Evolutionary conservation across 2,888 invertebrate species (phyloP).

Genomic region (Watsonalla cultraria): DNA sequence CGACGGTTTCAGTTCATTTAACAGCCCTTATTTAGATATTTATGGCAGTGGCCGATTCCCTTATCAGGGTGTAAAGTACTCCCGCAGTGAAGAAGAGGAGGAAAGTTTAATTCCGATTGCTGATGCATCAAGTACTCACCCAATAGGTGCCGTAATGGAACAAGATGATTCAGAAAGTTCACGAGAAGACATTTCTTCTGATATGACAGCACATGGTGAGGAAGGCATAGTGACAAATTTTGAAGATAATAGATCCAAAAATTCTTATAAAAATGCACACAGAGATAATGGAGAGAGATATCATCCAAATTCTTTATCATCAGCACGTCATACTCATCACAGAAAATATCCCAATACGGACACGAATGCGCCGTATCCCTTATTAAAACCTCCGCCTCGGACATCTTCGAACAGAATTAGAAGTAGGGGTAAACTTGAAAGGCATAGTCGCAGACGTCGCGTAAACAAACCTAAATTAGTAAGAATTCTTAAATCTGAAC

Average conservation of each 20-base stretch:
- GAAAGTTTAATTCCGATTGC: slow-evolving; percentile 64
- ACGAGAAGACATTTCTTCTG: slow-evolving; percentile 41
- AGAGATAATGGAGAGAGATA: slow-evolving; percentile 42
- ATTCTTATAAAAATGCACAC: slow-evolving; percentile 31
- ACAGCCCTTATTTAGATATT: slow-evolving; percentile 55
- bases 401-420: slow-evolving; percentile 20
- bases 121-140: slow-evolving; percentile 61
- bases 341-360: slow-evolving; percentile 57
- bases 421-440: slow-evolving; percentile 40
- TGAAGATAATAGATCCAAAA: slow-evolving; percentile 47
- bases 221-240: slow-evolving; percentile 35
- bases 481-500: slow-evolving; percentile 53
- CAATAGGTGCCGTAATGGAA: slow-evolving; percentile 72
- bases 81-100: slow-evolving; percentile 71
- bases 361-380: slow-evolving; percentile 59
- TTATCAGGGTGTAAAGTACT: slow-evolving; percentile 68
- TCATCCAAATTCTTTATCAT: slow-evolving; percentile 45
- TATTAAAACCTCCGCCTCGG: slow-evolving; percentile 65
- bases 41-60: slow-evolving; percentile 54
- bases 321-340: slow-evolving; percentile 44
- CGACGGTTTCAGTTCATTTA: slow-evolving; percentile 43
- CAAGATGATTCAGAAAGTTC: slow-evolving; percentile 52
- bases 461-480: slow-evolving; percentile 48
- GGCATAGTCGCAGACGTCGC: slow-evolving; percentile 47
- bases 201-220: slow-evolving; percentile 44